Base-by-base conservation (phyloP, 2,888 invertebrate genomes). In the Hirudinaria manillensis region DNA sequence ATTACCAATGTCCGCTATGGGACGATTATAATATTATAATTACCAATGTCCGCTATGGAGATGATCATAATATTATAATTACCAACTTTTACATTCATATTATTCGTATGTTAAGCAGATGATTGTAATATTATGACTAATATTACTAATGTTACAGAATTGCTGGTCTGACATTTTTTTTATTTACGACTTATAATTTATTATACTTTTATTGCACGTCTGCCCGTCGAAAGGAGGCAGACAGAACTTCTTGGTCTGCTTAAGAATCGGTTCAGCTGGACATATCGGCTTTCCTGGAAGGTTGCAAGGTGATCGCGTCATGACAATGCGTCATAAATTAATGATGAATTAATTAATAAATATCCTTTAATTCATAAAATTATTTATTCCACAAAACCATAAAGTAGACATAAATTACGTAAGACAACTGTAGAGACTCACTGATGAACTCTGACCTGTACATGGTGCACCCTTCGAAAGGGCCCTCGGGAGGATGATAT, bases 391-490 rank as follows among this genome's bases (percentile, higher is more conserved):
- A 10, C 10, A 38, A 38, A 38, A 3, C 10, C 3, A 38, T 10
- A 6, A 38, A 38, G 3, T 38, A 3, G 10, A 38, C 38, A 38
- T 3, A 10, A 38, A 38, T 45, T 4, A 45, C 16, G 45, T 38
- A 6, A 38, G 13, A 3, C 16, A 21, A 21, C 13, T 24, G 16
- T 56, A 10, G 61, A 24, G 24, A 72, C 73, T 65, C 32, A 73
- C 73, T 56, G n/a, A 65, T 73, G 65, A 65, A 73, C 65, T 73
- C 73, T 19, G 73, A 36, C 56, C 65, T 32, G 65, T 73, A 73
- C 32, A 32, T 65, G 16, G 73, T 73, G n/a, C 56, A 36, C 32
- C 73, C 73, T 19, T 73, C 65, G 29, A 73, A 73, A 34, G 73
- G 61, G 1, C 34, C 65, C 36, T 29, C 65, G 16, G 73, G 27